phyloP scores from a whole-genome alignment of 2,888 invertebrate genomes.

The Xanthia togata region DNA sequence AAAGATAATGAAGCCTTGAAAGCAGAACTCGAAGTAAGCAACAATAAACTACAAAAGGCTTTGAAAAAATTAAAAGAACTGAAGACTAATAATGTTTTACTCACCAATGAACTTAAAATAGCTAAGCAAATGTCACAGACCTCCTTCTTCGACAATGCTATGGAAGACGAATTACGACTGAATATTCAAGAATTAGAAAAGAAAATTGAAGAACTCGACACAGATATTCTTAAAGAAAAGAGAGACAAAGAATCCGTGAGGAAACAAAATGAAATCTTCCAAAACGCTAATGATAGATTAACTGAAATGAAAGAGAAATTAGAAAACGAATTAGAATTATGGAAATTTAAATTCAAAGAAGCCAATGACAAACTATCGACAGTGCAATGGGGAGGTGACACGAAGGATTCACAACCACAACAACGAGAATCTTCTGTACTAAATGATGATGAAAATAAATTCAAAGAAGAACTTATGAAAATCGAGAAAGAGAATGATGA shows the following conservation, averaged over 20 bases:
- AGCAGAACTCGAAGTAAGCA: conserved; percentile 91
- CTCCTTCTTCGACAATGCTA: conserved; percentile 93
- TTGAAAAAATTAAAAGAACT: conserved; percentile 96
- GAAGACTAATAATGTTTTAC: conserved; percentile 92
- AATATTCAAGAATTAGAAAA: conserved; percentile 93
- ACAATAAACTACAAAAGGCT: conserved; percentile 94
- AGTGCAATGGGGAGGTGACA: conserved; percentile 80
- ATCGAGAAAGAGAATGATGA: conserved; percentile 88
- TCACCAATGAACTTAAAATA: conserved; percentile 89
- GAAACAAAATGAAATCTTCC: conserved; percentile 94
- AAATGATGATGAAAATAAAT: conserved; percentile 63
- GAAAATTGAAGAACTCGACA: conserved; percentile 90
- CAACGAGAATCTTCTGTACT: conserved; percentile 52
- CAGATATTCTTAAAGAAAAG: conserved; percentile 91
- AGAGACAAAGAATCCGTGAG: conserved; percentile 92
- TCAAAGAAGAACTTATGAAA: conserved; percentile 79
- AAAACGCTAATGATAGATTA: conserved; percentile 94
- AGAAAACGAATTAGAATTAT: conserved; percentile 93
- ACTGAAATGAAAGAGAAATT: conserved; percentile 95
- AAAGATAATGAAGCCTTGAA: conserved; percentile 90
- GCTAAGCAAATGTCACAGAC: conserved; percentile 89
- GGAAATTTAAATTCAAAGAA: conserved; percentile 93
- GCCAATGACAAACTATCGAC: conserved; percentile 91
- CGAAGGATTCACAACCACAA: conserved; percentile 73
- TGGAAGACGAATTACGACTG: conserved; percentile 94